Evolutionary conservation across 1,140 invertebrate genomes (phyloP).

Genomic region (Aphaenogaster rudis): DNA sequence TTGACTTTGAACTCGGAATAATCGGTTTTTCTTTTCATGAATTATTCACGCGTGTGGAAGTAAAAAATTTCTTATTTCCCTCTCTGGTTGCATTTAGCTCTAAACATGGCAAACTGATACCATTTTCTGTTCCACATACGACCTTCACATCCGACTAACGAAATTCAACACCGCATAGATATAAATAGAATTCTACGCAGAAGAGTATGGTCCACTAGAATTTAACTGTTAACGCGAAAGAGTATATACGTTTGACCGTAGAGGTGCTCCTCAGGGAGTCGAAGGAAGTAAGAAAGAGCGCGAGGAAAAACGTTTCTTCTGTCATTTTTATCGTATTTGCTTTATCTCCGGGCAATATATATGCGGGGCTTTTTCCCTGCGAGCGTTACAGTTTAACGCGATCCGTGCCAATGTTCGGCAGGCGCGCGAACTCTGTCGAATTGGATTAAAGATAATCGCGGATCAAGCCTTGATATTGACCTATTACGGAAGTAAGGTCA

Average conservation of each 20-base stretch:
- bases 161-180: constrained; percentile 42
- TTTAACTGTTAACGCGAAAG: not conserved
- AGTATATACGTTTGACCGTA: not conserved
- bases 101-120: not conserved
- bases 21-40: not conserved
- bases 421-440: not conserved
- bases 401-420: not conserved
- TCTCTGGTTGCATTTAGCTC: not conserved
- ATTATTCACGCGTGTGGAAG: constrained; percentile 8
- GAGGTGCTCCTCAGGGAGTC: not conserved
- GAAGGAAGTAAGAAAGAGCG: not conserved
- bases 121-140: not conserved
- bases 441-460: constrained; percentile 19
- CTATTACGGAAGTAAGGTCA: constrained; percentile 11
- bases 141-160: constrained; percentile 1
- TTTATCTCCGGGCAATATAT: constrained; percentile 6
- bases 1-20: not conserved
- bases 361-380: not conserved
- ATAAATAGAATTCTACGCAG: constrained; percentile 40
- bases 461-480: constrained; percentile 39
- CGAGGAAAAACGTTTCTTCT: not conserved
- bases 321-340: constrained; percentile 15
- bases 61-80: not conserved
- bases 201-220: not conserved
- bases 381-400: not conserved